Evolutionary conservation across 2,797 vertebrate genomes (phyloP).

Genomic region (Acanthurus tractus): DNA sequence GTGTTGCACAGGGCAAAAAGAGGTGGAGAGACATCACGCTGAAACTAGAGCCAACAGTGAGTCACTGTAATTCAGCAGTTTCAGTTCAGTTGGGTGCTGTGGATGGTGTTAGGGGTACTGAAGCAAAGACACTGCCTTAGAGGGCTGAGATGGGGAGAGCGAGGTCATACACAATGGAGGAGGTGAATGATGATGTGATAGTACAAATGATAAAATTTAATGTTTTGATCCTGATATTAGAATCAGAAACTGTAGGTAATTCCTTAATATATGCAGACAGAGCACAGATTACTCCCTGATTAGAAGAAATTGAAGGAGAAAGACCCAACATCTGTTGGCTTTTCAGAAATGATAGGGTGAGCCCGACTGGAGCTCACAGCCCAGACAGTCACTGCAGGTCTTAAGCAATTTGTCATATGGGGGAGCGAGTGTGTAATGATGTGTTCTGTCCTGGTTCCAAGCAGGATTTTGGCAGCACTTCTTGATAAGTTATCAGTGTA

Average conservation of each 20-base stretch:
- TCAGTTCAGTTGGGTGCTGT: conserved; percentile 29
- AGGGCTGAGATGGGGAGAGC: conserved; percentile 4
- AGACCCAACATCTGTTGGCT: conserved; percentile 61
- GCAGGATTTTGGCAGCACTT: conserved; percentile 49
- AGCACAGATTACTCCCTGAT: conserved; percentile 11
- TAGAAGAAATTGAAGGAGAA: conserved; percentile 49
- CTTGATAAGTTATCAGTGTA: conserved; percentile 34
- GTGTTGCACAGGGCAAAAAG: conserved; percentile 12
- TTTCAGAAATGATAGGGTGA: conserved; percentile 42
- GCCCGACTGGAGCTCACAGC: conserved; percentile 30
- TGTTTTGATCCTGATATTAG: conserved; percentile 25
- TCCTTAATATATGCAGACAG: conserved; percentile 29
- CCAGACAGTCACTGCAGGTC: conserved; percentile 37
- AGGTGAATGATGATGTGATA: not conserved
- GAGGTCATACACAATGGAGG: conserved; percentile 8
- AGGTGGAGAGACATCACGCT: conserved; percentile 19
- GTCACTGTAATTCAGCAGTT: conserved; percentile 40
- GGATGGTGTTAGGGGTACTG: not conserved
- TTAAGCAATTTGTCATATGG: conserved; percentile 46
- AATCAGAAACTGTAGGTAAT: conserved; percentile 32
- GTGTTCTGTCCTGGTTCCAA: conserved; percentile 53
- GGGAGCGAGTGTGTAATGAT: conserved; percentile 49
- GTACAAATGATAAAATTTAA: conserved; percentile 24
- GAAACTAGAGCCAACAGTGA: conserved; percentile 11
- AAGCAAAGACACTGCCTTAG: conserved; percentile 7